Evolutionary conservation across 2,888 invertebrate genomes (phyloP), one percentile per base, ranked within the genome.

Genomic region (Heliconius ismenius): DNA sequence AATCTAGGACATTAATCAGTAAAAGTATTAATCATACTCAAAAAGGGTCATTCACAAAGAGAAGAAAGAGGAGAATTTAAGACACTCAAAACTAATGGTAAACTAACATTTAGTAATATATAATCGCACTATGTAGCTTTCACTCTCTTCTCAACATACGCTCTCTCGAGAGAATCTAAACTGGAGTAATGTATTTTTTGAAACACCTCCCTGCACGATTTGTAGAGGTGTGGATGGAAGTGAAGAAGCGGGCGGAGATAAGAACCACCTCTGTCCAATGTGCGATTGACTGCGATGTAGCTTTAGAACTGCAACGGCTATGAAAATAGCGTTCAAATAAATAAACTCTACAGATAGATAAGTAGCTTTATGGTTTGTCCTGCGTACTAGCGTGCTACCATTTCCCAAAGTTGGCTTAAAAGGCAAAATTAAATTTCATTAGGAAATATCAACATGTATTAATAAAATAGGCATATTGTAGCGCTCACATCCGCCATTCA

Each of bases 231-330:
- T 60, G 77, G 58, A 62, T 68, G 21, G 70, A 21, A 58, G 77
- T 77, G 72, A 64, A 74, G 76, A 73, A 75, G 39, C 39, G 32
- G 74, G 15, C 26, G 39, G 21, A 78, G 77, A 78, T 78, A 78
- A 78, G 77, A 73, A 72, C 75, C 63, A 75, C 77, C 77, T 78
- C 77, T 63, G 75, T 73, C 72, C 75, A 64, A 73, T 62, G 77
- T 78, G 65, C 75, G 75, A 78, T 73, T 78, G 77, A 78, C 77
- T 78, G 67, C 49, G 65, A 75, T 64, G 58, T 78, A 54, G 60
- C 65, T 75, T 76, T 36, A 65, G 21, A 32, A 21, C 39, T 67
- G 67, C 39, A 43, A 21, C 15, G 62, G 77, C 75, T 62, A 72
- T 43, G 15, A 26, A 60, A 73, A 4, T 67, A n/a, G 18, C 67